phyloP scores from a whole-genome alignment of 2,797 vertebrate species.

The Eupleurogrammus muticus region DNA sequence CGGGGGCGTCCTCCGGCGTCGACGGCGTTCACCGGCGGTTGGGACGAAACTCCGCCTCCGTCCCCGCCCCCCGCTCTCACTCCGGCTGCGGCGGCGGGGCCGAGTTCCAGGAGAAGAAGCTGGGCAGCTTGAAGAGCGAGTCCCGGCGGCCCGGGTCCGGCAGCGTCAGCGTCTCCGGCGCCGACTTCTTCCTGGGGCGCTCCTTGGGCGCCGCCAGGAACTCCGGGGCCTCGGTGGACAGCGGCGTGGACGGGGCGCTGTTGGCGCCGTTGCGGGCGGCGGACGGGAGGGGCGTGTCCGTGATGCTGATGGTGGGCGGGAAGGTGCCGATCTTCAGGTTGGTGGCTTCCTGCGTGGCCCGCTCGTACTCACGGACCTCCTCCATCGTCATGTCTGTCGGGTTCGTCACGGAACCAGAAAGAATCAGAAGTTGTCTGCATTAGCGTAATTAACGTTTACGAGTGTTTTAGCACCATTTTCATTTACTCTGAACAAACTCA shows the following conservation, averaged over 20 bases:
- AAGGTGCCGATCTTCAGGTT: conserved; percentile 90
- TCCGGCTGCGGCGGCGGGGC: conserved; percentile 77
- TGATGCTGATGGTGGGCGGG: conserved; percentile 95
- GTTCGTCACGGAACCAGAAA: background rate
- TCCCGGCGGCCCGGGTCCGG: conserved; percentile 88
- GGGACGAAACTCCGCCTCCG: background rate
- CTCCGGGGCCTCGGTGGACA: conserved; percentile 96
- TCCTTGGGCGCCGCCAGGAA: conserved; percentile 96
- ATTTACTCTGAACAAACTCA: too few relatives aligned
- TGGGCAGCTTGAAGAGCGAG: conserved; percentile 82
- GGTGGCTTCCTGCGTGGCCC: conserved; percentile 88
- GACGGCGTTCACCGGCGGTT: conserved; percentile 36
- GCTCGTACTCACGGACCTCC: conserved; percentile 88
- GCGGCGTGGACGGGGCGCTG: conserved; percentile 97
- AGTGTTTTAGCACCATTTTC: too few relatives aligned
- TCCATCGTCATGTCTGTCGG: conserved; percentile 90
- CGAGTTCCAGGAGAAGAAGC: conserved; percentile 86
- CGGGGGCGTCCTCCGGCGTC: conserved; percentile 66
- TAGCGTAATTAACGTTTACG: too few relatives aligned
- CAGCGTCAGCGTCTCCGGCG: conserved; percentile 97
- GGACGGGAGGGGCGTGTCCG: conserved; percentile 89
- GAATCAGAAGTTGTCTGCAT: background rate
- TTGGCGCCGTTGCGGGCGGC: conserved; percentile 90
- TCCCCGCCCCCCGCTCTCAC: conserved; percentile 59
- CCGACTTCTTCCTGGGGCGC: conserved; percentile 96